Conservation (phyloP, 2,888 invertebrate genomes). For the Microctonus brassicae region DNA sequence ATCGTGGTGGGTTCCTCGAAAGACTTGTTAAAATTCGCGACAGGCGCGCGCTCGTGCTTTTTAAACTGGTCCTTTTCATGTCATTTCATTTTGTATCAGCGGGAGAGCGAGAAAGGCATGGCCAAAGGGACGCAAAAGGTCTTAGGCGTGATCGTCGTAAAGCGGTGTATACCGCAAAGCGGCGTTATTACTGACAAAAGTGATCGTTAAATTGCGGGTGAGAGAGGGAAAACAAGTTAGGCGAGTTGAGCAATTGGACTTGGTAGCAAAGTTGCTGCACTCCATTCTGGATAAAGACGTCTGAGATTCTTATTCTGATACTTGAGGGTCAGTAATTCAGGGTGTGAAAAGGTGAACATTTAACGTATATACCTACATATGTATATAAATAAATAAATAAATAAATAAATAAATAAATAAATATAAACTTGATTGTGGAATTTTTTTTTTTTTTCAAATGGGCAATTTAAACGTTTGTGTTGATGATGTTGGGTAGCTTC, state of each 20-base stretch:
- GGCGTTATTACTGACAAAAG: conserved; percentile 36
- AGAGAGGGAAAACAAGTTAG: conserved; percentile 29
- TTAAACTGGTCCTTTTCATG: conserved; percentile 25
- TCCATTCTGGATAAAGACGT: conserved; percentile 20
- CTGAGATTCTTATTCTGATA: neutral
- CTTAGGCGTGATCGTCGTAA: conserved; percentile 34
- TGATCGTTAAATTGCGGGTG: conserved; percentile 36
- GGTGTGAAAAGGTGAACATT: neutral
- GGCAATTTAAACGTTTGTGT: neutral
- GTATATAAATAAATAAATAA: neutral
- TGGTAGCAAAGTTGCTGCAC: conserved; percentile 13
- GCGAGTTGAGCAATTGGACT: conserved; percentile 22
- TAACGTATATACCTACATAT: neutral
- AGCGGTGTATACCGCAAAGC: conserved; percentile 29
- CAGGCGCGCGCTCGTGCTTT: neutral
- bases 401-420: too few species aligned
- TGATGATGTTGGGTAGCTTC: neutral
- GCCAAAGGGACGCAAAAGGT: conserved; percentile 34
- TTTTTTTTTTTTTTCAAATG: too few species aligned
- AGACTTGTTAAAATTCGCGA: conserved; percentile 21
- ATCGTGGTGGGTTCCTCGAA: neutral
- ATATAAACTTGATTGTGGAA: neutral
- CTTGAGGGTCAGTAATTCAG: conserved; percentile 15
- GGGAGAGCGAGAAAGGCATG: conserved; percentile 26
- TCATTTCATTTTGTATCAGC: neutral